Evolutionary conservation across 2,888 invertebrate species (phyloP).

Genomic region (Proisotoma minuta): DNA sequence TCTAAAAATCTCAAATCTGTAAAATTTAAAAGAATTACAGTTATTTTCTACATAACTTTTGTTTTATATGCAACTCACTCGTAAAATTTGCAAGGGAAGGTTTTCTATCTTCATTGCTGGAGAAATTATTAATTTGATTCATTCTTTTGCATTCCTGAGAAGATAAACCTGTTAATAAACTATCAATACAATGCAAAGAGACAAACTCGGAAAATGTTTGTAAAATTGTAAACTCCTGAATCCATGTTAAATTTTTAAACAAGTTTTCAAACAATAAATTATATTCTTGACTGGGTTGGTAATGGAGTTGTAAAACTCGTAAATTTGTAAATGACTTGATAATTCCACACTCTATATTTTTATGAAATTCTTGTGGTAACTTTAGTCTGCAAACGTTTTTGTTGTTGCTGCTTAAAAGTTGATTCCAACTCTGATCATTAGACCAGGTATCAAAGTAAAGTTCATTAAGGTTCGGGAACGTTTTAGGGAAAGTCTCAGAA

Average conservation of each 20-base stretch:
- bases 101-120: conserved; percentile 2
- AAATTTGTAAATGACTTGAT: conserved; percentile 20
- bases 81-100: conserved; percentile 22
- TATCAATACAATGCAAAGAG: conserved; percentile 19
- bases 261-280: conserved; percentile 20
- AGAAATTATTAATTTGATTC: conserved; percentile 1
- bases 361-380: conserved; percentile 31
- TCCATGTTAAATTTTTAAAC: conserved; percentile 22
- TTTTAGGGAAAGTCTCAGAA: conserved; percentile 10
- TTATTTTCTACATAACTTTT: not conserved
- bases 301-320: conserved; percentile 26
- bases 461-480: conserved; percentile 23
- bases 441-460: conserved; percentile 31
- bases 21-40: not conserved
- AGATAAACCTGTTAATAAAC: conserved; percentile 27
- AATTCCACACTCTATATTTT: conserved; percentile 21
- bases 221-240: conserved; percentile 24
- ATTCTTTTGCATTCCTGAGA: conserved; percentile 18
- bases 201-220: conserved; percentile 18
- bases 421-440: conserved; percentile 23
- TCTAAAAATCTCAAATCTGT: conserved; percentile 27
- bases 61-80: not conserved
- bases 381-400: conserved; percentile 15
- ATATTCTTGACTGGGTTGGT: conserved; percentile 8
- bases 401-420: conserved; percentile 24